Base-by-base conservation (phyloP, 2,888 invertebrate genomes). In the Actias luna region DNA sequence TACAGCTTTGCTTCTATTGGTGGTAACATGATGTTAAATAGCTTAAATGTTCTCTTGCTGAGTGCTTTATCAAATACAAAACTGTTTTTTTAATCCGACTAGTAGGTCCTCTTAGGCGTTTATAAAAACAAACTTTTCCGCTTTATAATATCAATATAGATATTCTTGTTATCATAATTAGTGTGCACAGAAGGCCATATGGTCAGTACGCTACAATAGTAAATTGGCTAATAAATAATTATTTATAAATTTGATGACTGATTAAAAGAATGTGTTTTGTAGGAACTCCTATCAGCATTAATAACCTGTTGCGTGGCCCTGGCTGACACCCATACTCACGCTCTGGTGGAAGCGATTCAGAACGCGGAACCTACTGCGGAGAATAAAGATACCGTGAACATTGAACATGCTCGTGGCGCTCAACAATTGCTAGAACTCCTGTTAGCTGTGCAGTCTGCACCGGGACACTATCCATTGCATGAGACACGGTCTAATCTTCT, bases 401-500 rank as follows among this genome's bases (percentile, higher is more conserved):
- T 66, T 65, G 60, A 71, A 74, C 93, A 65, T 70, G 22, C 65
- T 65, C 68, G 61, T 16, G 80, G 80, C 14, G 83, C 84, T 8
- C 66, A 80, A 1, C 80, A 78, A 92, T 94, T 98, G 55, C 93
- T 98, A 0, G 94, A 95, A 66, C 93, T 97, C 63, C 93, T 98
- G 66, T 87, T 98, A 61, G 94, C 95, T 63, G 97, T 97, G 77
- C 96, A 97, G 55, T 95, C 95, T 66, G 94, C 93, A 59, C 91
- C 96, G 10, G 98, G 98, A 0, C 94, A 96, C 69, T 98, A 97
- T 89, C 98, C 98, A 0, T 93, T 96, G 4, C 97, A 98, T 77
- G 99, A 98, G 87, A 96, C 95, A 0, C 95, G 96, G 67, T 98
- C 98, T 79, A 96, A 95, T 65, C 94, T 98, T 68, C 95, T 97